These are phyloP conservation scores for Temnothorax longispinosus DNA, from an alignment of 1,140 invertebrate genomes.

Conservation along the genomic window DNA sequence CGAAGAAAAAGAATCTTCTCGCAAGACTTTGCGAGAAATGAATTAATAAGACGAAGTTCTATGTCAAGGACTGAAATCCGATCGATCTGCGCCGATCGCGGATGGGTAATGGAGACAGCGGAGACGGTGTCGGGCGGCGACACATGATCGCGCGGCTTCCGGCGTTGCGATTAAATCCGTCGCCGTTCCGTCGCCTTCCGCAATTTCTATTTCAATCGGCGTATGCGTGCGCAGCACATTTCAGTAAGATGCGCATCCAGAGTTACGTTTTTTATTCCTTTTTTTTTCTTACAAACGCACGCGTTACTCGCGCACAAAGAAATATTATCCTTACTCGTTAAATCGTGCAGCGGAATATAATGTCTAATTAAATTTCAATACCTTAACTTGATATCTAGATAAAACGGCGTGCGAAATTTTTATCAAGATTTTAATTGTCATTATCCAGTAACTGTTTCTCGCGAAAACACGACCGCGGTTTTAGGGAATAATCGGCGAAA, in stretches of 20 bases:
- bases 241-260: neutral
- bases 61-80: constrained; percentile 54
- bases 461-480: neutral
- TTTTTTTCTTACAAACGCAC: neutral
- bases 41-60: constrained; percentile 29
- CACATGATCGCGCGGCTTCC: constrained; percentile 41
- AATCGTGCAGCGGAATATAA: neutral
- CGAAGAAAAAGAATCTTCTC: neutral
- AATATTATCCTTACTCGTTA: constrained; percentile 3
- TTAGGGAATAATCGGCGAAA: neutral
- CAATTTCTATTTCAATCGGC: constrained; percentile 38
- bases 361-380: neutral
- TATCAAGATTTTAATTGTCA: neutral
- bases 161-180: constrained; percentile 30
- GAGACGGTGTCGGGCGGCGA: constrained; percentile 5
- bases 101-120: constrained; percentile 5
- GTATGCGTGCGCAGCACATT: neutral
- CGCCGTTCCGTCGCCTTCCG: constrained; percentile 42
- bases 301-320: neutral
- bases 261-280: neutral
- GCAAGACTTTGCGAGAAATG: neutral
- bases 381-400: neutral
- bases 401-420: neutral
- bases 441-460: neutral
- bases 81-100: constrained; percentile 15